Evolutionary conservation across 2,888 invertebrate species (phyloP).

Genomic region (Melieria omissa): DNA sequence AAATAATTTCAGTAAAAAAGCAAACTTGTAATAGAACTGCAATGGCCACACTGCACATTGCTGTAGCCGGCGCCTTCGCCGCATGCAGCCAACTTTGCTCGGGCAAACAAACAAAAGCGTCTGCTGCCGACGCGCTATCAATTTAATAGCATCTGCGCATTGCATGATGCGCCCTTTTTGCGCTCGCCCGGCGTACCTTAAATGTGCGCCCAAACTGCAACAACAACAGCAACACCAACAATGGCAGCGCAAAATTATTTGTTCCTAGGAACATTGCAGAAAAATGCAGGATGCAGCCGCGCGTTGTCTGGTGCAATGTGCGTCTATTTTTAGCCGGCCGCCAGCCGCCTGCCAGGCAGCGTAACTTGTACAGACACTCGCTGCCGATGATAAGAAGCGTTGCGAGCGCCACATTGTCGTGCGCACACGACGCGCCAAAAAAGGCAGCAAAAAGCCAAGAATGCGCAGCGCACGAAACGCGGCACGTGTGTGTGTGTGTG

Average conservation of each 20-base stretch:
- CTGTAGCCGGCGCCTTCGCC: not conserved
- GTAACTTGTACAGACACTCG: conserved; percentile 9
- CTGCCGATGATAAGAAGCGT: conserved; percentile 8
- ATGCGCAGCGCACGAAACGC: too few species aligned
- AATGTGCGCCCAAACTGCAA: not conserved
- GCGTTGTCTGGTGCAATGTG: conserved; percentile 29
- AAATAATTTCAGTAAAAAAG: too few species aligned
- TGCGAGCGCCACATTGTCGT: conserved; percentile 19
- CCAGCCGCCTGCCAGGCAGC: conserved; percentile 25
- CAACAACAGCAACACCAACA: not conserved
- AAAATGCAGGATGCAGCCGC: conserved; percentile 21
- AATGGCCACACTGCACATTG: not conserved
- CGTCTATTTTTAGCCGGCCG: conserved; percentile 41
- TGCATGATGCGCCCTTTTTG: conserved; percentile 46
- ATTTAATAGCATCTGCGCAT: conserved; percentile 65
- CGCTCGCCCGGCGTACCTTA: not conserved
- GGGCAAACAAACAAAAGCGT: not conserved
- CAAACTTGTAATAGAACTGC: too few species aligned
- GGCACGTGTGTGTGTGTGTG: too few species aligned
- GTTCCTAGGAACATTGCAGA: conserved; percentile 26
- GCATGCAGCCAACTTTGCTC: not conserved
- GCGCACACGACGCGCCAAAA: not conserved
- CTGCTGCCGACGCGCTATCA: conserved; percentile 53
- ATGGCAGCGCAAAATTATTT: conserved; percentile 10
- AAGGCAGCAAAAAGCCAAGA: too few species aligned